These are phyloP conservation scores for Heteromormyrus szaboi DNA, from an alignment of 2,797 vertebrate genomes.

Conservation along the genomic window DNA sequence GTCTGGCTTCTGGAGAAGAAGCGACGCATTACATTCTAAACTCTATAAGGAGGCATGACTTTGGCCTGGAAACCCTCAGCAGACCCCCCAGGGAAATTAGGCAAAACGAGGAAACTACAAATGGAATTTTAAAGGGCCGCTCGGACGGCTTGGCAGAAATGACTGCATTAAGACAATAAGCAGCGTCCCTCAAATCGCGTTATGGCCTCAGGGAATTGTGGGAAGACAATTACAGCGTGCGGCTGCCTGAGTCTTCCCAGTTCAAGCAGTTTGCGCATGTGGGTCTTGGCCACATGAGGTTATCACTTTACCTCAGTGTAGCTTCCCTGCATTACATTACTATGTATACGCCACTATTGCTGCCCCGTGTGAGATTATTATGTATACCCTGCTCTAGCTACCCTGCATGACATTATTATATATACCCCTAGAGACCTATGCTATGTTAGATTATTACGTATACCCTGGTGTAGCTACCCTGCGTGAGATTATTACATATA, in stretches of 20 bases:
- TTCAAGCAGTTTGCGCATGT: background rate
- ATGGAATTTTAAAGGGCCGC: constrained; percentile 23
- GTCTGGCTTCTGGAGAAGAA: background rate
- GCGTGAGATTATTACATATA: background rate
- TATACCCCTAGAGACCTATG: background rate
- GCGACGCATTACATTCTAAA: background rate
- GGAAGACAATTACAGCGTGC: constrained; percentile 12
- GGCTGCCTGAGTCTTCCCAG: background rate
- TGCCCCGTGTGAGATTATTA: background rate
- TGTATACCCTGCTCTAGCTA: background rate
- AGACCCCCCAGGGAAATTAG: constrained; percentile 19
- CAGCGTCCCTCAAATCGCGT: constrained; percentile 1
- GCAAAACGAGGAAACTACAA: constrained; percentile 16
- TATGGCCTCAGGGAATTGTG: background rate
- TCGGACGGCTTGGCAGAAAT: background rate
- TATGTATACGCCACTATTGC: background rate
- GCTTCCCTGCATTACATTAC: background rate
- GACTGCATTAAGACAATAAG: constrained; percentile 16
- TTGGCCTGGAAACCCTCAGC: background rate
- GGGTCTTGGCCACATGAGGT: background rate
- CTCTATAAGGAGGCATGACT: background rate
- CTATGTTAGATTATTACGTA: background rate
- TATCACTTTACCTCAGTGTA: background rate
- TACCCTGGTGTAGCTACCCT: background rate
- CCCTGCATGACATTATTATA: background rate